Conservation (phyloP, 2,113 vertebrate genomes). For the Pluvialis apricaria region DNA sequence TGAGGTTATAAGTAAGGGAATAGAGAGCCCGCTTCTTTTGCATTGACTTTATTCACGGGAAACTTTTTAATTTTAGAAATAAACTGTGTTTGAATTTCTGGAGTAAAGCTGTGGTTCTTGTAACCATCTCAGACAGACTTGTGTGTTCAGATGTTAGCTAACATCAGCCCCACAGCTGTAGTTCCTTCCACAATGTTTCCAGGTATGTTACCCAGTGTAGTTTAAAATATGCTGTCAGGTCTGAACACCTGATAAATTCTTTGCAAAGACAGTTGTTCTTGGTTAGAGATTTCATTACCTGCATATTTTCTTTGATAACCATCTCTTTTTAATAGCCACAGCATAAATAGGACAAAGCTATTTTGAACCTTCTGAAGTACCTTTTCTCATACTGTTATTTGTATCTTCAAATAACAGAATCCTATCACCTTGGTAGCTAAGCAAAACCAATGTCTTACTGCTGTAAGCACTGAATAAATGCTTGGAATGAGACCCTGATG, state of each 20-base stretch:
- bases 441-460: background rate
- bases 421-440: background rate
- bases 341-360: too few relatives aligned
- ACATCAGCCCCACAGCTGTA: background rate
- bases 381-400: background rate
- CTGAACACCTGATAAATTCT: background rate
- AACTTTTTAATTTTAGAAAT: background rate
- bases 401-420: background rate
- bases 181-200: background rate
- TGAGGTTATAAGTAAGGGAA: background rate
- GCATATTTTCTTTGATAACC: background rate
- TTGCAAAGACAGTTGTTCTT: background rate
- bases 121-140: background rate
- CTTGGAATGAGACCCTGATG: background rate
- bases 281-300: background rate
- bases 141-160: background rate
- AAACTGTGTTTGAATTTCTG: background rate
- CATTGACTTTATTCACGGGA: background rate
- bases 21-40: background rate
- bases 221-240: background rate
- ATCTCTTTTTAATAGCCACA: too few relatives aligned
- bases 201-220: background rate
- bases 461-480: background rate
- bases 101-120: background rate
- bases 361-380: background rate